phyloP scores from a whole-genome alignment of 1,140 invertebrate species.

The Drosophila asahinai region DNA sequence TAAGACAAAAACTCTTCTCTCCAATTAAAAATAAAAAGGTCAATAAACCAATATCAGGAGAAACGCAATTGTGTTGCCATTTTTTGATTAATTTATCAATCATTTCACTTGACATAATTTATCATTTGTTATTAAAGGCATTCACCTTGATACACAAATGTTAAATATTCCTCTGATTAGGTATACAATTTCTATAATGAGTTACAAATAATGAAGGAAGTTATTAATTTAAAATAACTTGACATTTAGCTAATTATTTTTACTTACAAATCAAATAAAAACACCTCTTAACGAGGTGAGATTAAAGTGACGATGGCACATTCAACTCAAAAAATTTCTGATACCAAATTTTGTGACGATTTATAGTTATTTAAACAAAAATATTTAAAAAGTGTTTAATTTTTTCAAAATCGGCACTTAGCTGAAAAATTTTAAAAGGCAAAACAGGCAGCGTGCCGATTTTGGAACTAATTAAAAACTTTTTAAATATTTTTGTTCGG shows the following conservation, averaged over 20 bases:
- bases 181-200: background rate
- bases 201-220: background rate
- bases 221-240: background rate
- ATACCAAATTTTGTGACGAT: no score
- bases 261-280: no score
- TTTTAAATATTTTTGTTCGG: no score
- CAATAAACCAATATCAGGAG: slow-evolving; percentile 3
- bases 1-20: background rate
- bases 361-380: no score
- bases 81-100: background rate
- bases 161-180: background rate
- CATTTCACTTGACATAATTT: slow-evolving; percentile 1
- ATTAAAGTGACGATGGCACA: no score
- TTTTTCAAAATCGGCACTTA: no score
- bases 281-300: no score
- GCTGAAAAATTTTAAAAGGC: no score
- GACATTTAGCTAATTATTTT: background rate
- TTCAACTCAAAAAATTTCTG: no score
- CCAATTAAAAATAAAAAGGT: slow-evolving; percentile 1
- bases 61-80: background rate
- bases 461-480: no score
- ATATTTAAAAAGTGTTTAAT: no score
- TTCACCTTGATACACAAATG: background rate
- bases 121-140: background rate
- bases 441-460: no score